A percentile compares a stretch with the other conserved stretches of the same genome.
phyloP scores from a whole-genome alignment of 2,888 invertebrate species.

The Anorthoa munda region DNA sequence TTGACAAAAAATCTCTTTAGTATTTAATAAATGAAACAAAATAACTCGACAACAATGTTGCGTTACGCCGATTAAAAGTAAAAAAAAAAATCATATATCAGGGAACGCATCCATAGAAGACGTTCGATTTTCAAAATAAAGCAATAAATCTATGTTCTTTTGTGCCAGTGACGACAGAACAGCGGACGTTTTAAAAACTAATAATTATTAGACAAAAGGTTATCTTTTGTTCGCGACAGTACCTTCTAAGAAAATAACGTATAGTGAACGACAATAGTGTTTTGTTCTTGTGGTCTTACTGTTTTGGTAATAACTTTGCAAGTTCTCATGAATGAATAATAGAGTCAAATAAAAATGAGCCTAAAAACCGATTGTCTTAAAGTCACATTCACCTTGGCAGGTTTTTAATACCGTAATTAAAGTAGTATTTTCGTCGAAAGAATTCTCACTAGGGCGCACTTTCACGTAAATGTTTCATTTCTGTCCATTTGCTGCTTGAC shows the following conservation, averaged over 20 bases:
- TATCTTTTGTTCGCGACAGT: constrained; percentile 61
- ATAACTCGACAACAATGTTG: constrained; percentile 40
- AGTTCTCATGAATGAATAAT: constrained; percentile 70
- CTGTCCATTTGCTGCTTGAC: constrained; percentile 34
- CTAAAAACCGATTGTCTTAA: neutral
- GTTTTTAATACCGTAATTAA: constrained; percentile 33
- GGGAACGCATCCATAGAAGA: constrained; percentile 62
- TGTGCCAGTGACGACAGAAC: constrained; percentile 64
- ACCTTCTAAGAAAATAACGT: constrained; percentile 77
- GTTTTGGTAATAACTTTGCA: constrained; percentile 80
- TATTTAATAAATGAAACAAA: constrained; percentile 36
- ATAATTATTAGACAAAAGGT: constrained; percentile 75
- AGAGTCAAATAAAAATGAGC: constrained; percentile 37
- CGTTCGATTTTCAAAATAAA: constrained; percentile 65
- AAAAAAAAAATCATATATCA: constrained; percentile 65
- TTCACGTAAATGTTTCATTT: constrained; percentile 49
- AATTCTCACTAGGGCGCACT: constrained; percentile 36
- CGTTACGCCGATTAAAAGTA: constrained; percentile 45
- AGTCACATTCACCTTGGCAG: constrained; percentile 34
- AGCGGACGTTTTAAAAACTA: constrained; percentile 73
- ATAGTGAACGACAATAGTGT: constrained; percentile 71
- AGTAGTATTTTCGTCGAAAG: constrained; percentile 40
- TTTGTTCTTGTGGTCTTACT: constrained; percentile 81
- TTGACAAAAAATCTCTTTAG: constrained; percentile 4
- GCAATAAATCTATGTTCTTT: constrained; percentile 68